Conservation (phyloP, 2,113 vertebrate genomes). For the Helogale parvula region DNA sequence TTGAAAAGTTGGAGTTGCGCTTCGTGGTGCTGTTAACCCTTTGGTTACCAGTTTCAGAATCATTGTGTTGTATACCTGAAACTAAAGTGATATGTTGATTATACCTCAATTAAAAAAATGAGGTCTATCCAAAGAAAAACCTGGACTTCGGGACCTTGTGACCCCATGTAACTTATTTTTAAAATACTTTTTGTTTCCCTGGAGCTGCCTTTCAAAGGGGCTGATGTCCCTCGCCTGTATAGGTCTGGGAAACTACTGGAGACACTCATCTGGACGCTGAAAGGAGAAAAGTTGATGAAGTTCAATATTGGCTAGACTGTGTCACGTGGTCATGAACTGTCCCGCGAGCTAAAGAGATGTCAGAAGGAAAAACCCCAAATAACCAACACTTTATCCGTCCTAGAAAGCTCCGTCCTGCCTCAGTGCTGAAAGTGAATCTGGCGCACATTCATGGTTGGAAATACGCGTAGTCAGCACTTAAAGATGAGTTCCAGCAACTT, state of each 20-base stretch:
- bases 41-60: background rate
- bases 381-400: background rate
- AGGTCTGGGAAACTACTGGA: background rate
- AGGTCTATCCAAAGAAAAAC: background rate
- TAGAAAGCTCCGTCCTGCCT: background rate
- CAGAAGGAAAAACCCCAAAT: background rate
- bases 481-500: background rate
- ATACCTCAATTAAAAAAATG: background rate
- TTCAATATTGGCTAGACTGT: background rate
- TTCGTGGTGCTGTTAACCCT: background rate
- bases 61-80: background rate
- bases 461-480: background rate
- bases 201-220: conserved; percentile 12
- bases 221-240: background rate
- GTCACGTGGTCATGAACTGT: background rate
- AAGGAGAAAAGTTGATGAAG: background rate
- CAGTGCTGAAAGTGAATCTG: background rate
- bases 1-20: background rate
- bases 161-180: background rate
- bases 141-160: background rate
- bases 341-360: background rate
- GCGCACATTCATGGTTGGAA: background rate
- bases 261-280: background rate
- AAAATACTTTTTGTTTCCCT: background rate
- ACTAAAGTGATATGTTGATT: background rate